Evolutionary conservation across 2,113 vertebrate genomes (phyloP).

Genomic region (Phylloscopus trochiloides): DNA sequence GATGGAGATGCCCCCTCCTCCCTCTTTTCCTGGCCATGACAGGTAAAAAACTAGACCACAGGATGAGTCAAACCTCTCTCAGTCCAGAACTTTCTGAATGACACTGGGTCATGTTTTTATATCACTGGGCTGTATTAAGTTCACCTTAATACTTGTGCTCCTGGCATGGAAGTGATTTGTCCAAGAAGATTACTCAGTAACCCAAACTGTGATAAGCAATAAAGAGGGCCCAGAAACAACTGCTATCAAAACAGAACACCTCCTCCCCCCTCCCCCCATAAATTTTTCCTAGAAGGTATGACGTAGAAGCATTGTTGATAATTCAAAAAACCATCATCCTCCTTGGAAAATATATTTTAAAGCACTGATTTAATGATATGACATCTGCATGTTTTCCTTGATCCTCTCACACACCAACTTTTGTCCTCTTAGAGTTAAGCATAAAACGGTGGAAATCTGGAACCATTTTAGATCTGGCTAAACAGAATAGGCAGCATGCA

Average conservation of each 20-base stretch:
- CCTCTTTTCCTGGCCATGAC: conserved; percentile 17
- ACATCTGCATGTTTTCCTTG: background rate
- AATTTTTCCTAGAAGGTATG: background rate
- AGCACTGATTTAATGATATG: background rate
- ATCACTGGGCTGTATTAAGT: background rate
- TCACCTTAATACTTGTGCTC: conserved; percentile 20
- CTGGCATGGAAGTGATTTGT: conserved; percentile 14
- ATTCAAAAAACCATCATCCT: background rate
- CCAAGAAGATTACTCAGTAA: conserved; percentile 3
- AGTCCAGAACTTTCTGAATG: background rate
- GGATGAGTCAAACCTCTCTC: background rate
- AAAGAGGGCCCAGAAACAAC: conserved; percentile 6
- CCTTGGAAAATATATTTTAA: background rate
- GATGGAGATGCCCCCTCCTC: background rate
- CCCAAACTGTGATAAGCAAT: background rate
- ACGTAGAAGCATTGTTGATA: background rate
- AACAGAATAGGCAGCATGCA: conserved; percentile 33
- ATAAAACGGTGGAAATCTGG: conserved; percentile 26
- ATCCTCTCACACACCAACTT: background rate
- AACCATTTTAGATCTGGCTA: conserved; percentile 35
- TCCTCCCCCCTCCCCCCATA: too few species aligned
- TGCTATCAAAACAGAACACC: background rate
- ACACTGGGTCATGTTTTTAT: background rate
- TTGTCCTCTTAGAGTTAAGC: background rate
- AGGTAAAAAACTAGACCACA: conserved; percentile 40